phyloP scores from a whole-genome alignment of 53 echinoderm and acorn worm genomes.

The Paracentrotus lividus region DNA sequence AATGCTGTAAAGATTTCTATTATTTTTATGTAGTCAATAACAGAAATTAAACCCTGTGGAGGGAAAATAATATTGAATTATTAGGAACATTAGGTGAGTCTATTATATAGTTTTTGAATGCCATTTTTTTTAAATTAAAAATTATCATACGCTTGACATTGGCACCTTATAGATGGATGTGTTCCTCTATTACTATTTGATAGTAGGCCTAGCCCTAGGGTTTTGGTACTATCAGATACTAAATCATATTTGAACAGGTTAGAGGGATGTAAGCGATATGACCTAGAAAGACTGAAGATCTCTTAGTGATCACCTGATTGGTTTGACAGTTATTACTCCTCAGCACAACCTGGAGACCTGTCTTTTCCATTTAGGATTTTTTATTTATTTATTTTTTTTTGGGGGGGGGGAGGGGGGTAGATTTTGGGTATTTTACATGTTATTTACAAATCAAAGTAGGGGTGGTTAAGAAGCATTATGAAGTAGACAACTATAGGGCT shows the following conservation, averaged over 20 bases:
- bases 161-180: background rate
- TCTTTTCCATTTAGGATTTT: background rate
- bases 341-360: background rate
- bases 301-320: background rate
- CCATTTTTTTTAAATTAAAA: background rate
- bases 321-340: background rate
- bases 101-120: background rate
- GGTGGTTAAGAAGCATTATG: background rate
- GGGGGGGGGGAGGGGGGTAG: too few species aligned
- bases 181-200: background rate
- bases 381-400: background rate
- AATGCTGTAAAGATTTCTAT: too few species aligned
- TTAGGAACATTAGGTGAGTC: too few species aligned
- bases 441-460: background rate
- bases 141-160: background rate
- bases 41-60: too few species aligned
- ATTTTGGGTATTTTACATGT: background rate
- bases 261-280: constrained; percentile 1
- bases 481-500: background rate
- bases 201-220: background rate
- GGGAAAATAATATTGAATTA: too few species aligned
- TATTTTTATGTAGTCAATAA: too few species aligned
- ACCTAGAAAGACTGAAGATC: background rate
- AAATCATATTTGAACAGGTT: constrained; percentile 28
- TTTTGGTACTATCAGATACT: background rate